These are phyloP conservation scores for Dicyrtomina minuta DNA, from an alignment of 2,888 invertebrate species.

Conservation along the genomic window DNA sequence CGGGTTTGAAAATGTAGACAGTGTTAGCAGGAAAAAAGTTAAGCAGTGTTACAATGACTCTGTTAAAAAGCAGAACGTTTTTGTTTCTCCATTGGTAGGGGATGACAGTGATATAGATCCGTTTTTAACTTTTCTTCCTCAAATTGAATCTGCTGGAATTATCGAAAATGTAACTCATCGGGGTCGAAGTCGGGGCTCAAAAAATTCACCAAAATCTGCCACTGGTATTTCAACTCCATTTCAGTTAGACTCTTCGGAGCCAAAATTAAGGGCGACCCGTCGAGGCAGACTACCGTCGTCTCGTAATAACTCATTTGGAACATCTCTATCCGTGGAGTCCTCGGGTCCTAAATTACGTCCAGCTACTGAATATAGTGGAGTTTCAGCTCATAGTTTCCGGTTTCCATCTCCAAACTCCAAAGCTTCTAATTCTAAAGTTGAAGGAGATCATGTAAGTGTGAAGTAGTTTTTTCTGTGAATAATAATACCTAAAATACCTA, in stretches of 20 bases:
- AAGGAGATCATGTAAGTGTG: too few species aligned
- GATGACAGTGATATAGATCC: constrained; percentile 13
- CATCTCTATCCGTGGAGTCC: background rate
- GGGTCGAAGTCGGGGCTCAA: background rate
- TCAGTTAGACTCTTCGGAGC: constrained; percentile 5
- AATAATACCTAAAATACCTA: too few species aligned
- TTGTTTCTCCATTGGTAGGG: background rate
- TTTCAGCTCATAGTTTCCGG: background rate
- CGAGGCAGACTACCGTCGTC: constrained; percentile 14
- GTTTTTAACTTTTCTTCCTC: constrained; percentile 14
- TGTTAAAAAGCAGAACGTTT: background rate
- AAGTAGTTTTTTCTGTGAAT: too few species aligned
- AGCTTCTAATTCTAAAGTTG: background rate
- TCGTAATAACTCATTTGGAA: constrained; percentile 4
- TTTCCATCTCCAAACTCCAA: background rate
- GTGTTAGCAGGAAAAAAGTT: background rate
- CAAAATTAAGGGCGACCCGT: background rate
- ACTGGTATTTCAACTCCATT: background rate
- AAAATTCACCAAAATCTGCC: background rate
- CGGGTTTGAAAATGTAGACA: constrained; percentile 5
- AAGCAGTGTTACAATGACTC: background rate
- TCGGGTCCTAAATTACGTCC: background rate
- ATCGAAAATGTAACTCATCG: background rate
- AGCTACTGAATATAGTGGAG: background rate
- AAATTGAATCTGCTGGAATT: background rate